A percentile compares a stretch with the other conserved stretches of the same genome.
These are phyloP conservation scores for Pogonomyrmex barbatus DNA, from an alignment of 1,140 invertebrate species.

Conservation along the genomic window DNA sequence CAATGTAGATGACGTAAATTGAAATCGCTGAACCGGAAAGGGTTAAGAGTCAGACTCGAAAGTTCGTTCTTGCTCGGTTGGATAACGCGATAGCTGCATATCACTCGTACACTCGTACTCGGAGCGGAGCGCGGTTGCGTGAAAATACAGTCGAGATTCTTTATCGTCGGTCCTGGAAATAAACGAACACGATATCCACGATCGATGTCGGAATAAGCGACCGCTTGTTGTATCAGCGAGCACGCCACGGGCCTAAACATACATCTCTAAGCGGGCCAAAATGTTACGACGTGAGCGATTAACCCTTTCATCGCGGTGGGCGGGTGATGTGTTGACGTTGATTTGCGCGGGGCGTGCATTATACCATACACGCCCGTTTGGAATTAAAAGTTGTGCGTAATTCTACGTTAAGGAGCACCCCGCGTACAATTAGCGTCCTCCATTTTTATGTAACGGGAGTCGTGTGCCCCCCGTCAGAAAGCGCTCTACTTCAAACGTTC, in stretches of 20 bases:
- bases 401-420: slow-evolving; percentile 22
- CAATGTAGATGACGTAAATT: slow-evolving; percentile 54
- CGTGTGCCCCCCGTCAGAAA: neutral
- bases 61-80: slow-evolving; percentile 42
- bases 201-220: slow-evolving; percentile 24
- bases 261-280: slow-evolving; percentile 51
- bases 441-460: neutral
- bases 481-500: neutral
- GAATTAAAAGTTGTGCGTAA: slow-evolving; percentile 53
- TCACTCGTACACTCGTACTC: neutral
- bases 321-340: slow-evolving; percentile 50
- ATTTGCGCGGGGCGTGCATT: slow-evolving; percentile 23
- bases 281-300: slow-evolving; percentile 56
- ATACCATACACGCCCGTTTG: neutral
- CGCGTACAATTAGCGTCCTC: neutral
- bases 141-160: slow-evolving; percentile 51
- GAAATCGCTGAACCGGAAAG: slow-evolving; percentile 60
- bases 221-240: slow-evolving; percentile 35
- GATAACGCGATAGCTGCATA: slow-evolving; percentile 54
- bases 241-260: slow-evolving; percentile 52
- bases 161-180: slow-evolving; percentile 43
- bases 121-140: slow-evolving; percentile 36
- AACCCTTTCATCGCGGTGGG: slow-evolving; percentile 59
- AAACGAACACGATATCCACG: slow-evolving; percentile 53
- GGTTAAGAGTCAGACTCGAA: slow-evolving; percentile 46